These are phyloP conservation scores for Thamnophis sirtalis DNA, from an alignment of 2,113 vertebrate species.

Conservation along the genomic window DNA sequence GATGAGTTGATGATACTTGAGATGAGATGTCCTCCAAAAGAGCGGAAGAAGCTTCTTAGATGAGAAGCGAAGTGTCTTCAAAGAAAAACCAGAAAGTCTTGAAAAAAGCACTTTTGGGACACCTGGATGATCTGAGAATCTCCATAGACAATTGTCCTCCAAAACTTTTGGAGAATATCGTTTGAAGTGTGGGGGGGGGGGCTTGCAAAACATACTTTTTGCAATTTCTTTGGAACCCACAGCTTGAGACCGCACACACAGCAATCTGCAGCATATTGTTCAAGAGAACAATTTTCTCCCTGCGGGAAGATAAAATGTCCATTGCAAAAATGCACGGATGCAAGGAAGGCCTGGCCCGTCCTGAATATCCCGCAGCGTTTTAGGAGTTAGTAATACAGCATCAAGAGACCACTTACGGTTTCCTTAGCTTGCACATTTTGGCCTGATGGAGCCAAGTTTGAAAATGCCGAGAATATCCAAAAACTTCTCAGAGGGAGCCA, in stretches of 20 bases:
- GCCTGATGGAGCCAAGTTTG: not conserved
- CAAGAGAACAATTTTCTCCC: not conserved
- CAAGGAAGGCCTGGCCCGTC: not conserved
- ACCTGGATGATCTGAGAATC: too few species aligned
- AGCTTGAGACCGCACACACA: not conserved
- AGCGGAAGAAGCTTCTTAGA: too few species aligned
- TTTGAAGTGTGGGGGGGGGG: not conserved
- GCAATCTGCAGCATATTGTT: not conserved
- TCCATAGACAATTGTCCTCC: too few species aligned
- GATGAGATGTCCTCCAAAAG: not conserved
- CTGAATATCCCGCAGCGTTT: not conserved
- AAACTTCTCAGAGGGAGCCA: not conserved
- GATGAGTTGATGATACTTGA: not conserved
- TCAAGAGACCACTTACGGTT: not conserved
- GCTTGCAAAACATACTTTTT: not conserved
- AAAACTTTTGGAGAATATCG: not conserved
- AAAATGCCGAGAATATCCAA: not conserved
- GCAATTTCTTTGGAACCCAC: not conserved
- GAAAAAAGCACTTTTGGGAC: too few species aligned
- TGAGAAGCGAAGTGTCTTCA: too few species aligned
- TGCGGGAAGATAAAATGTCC: not conserved
- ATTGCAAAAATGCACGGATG: not conserved
- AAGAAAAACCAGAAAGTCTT: too few species aligned
- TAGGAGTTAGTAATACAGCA: not conserved
- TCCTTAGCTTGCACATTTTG: not conserved